Evolutionary conservation across 2,888 invertebrate genomes (phyloP).

Genomic region (Pemphredon lugubris): DNA sequence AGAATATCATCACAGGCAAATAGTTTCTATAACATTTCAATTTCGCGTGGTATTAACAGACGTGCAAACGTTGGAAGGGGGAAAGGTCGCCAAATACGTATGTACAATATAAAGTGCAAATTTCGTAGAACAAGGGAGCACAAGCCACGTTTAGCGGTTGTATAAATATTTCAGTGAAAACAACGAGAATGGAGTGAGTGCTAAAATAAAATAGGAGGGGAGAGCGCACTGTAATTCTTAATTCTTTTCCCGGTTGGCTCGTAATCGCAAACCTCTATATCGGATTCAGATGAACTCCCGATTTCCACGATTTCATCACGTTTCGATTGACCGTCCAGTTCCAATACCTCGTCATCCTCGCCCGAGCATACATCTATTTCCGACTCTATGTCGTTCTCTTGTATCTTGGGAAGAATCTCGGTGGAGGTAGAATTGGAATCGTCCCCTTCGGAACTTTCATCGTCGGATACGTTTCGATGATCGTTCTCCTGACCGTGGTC

Average conservation of each 20-base stretch:
- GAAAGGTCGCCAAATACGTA: too few relatives aligned
- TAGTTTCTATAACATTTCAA: too few relatives aligned
- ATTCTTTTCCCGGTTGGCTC: conserved; percentile 62
- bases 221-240: conserved; percentile 52
- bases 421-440: conserved; percentile 28
- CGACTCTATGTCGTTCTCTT: conserved; percentile 64
- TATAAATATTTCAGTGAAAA: not conserved
- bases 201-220: conserved; percentile 17
- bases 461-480: too few relatives aligned
- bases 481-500: too few relatives aligned
- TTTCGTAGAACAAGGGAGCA: not conserved
- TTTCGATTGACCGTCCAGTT: conserved; percentile 57
- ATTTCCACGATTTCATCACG: conserved; percentile 58
- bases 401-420: conserved; percentile 35
- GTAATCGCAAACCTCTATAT: conserved; percentile 69
- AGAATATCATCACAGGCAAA: too few relatives aligned
- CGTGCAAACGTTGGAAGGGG: too few relatives aligned
- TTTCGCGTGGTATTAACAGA: too few relatives aligned
- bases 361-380: conserved; percentile 71
- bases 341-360: conserved; percentile 68
- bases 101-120: too few relatives aligned
- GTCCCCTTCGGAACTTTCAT: too few relatives aligned
- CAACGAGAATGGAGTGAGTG: not conserved
- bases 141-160: not conserved
- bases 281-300: conserved; percentile 65